phyloP scores from a whole-genome alignment of 2,797 vertebrate species.

The Sarcoramphus papa region DNA sequence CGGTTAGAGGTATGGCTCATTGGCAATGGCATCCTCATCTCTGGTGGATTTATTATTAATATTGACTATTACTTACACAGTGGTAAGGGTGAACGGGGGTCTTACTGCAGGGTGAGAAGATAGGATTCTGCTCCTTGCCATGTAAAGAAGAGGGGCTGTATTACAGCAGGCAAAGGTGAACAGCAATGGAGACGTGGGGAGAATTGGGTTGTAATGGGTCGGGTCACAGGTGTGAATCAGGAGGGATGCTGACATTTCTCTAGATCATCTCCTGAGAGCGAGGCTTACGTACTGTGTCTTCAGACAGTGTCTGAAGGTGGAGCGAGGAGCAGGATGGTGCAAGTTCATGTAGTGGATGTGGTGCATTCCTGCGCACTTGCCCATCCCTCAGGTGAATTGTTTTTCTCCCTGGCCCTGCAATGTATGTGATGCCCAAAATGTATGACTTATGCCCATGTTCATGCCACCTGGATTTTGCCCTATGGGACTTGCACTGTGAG shows the following conservation, averaged over 20 bases:
- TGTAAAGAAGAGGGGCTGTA: fast-evolving
- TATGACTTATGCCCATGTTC: background rate
- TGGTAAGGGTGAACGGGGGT: background rate
- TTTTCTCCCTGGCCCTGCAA: background rate
- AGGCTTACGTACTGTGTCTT: fast-evolving
- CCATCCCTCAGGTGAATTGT: background rate
- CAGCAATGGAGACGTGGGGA: background rate
- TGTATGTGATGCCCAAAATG: background rate
- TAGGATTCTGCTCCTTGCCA: background rate
- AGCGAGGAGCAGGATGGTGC: background rate
- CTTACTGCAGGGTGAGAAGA: background rate
- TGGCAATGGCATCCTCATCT: background rate
- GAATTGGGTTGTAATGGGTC: background rate
- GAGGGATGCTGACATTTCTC: background rate
- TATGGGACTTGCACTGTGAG: background rate
- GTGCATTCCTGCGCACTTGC: background rate
- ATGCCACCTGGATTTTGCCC: background rate
- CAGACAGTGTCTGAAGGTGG: background rate
- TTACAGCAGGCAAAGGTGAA: background rate
- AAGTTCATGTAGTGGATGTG: background rate
- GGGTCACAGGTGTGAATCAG: background rate
- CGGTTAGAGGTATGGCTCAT: background rate
- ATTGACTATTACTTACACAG: background rate
- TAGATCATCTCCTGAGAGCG: background rate
- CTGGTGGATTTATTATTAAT: background rate